Percentiles rank a stretch among this genome's conserved stretches.
Evolutionary conservation across 1,140 invertebrate species (phyloP).

Genomic region (Phocides pigmalion): DNA sequence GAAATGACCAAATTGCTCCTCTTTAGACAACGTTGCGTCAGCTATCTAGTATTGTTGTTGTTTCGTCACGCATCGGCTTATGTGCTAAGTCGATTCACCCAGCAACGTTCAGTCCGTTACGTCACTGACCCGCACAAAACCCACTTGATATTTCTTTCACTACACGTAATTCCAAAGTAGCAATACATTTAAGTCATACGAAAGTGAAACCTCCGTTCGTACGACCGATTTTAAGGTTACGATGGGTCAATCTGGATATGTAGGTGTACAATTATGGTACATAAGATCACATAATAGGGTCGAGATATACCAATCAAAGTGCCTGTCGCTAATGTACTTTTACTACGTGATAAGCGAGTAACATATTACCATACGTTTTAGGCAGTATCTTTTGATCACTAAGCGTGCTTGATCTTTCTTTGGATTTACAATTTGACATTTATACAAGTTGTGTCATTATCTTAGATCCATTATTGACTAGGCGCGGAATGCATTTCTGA

Average conservation of each 20-base stretch:
- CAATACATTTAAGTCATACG: constrained; percentile 16
- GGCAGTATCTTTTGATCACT: background rate
- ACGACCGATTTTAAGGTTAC: constrained; percentile 20
- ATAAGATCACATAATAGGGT: constrained; percentile 5
- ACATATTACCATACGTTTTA: background rate
- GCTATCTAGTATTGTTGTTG: constrained; percentile 4
- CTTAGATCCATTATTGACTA: too few species aligned
- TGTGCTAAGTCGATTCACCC: constrained; percentile 5
- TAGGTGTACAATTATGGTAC: constrained; percentile 13
- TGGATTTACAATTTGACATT: too few species aligned
- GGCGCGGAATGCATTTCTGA: too few species aligned
- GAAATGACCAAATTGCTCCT: background rate
- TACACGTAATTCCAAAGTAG: constrained; percentile 28
- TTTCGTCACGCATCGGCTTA: constrained; percentile 12
- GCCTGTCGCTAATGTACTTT: background rate
- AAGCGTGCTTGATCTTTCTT: too few species aligned
- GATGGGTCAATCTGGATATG: constrained; percentile 12
- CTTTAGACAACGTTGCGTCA: constrained; percentile 1
- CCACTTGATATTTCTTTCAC: constrained; percentile 26
- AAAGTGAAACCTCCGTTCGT: constrained; percentile 30
- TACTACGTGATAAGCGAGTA: background rate
- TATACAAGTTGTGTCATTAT: too few species aligned
- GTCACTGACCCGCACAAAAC: constrained; percentile 19
- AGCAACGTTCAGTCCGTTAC: background rate
- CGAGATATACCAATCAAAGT: background rate